Evolutionary conservation across 2,113 vertebrate species (phyloP).

Genomic region (Prietella phreatophila): DNA sequence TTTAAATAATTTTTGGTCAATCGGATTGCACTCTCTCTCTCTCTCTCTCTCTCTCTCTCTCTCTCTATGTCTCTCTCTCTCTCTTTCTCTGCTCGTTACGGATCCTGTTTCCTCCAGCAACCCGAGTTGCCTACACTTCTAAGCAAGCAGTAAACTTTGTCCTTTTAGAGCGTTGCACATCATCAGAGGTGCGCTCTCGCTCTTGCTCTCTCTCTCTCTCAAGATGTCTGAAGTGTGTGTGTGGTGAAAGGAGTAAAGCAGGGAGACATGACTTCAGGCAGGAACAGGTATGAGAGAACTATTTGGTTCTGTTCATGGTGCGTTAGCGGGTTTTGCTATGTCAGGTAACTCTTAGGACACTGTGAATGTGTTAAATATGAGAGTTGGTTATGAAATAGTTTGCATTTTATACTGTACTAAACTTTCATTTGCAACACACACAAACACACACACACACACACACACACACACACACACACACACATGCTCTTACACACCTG

Average conservation of each 20-base stretch:
- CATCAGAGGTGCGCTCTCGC: not conserved
- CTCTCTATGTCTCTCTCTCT: constrained; percentile 30
- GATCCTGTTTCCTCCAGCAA: constrained; percentile 52
- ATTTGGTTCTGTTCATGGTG: not conserved
- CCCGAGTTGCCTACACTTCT: constrained; percentile 47
- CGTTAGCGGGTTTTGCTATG: not conserved
- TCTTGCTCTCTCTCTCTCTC: not conserved
- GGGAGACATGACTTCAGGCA: constrained; percentile 35
- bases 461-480: not conserved
- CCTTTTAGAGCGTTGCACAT: not conserved
- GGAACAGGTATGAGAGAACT: constrained; percentile 30
- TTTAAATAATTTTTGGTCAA: no score
- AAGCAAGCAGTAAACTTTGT: constrained; percentile 11
- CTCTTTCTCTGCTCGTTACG: not conserved
- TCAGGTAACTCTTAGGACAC: not conserved
- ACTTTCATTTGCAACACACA: not conserved
- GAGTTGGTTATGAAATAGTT: not conserved
- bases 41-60: not conserved
- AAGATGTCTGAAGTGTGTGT: not conserved
- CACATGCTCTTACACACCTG: not conserved
- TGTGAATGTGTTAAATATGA: not conserved
- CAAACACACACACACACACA: not conserved
- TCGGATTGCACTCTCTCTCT: no score
- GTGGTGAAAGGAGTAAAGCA: constrained; percentile 14
- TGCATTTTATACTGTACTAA: not conserved